Conservation (phyloP, 2,797 vertebrate genomes). For the Limosa lapponica region DNA sequence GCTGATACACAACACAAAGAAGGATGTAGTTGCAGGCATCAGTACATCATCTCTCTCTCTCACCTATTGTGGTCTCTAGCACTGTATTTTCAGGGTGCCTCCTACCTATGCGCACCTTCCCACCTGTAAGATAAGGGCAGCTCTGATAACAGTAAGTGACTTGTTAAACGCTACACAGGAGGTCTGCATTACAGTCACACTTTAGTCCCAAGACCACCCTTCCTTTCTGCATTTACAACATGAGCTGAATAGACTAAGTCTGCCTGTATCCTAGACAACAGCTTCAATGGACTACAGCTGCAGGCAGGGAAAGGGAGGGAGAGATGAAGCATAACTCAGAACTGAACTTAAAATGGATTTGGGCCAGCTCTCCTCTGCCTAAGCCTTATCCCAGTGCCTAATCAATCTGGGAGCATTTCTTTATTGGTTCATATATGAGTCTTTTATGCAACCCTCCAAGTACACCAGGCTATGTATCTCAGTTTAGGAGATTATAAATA, state of each 20-base stretch:
- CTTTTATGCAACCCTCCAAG: neutral
- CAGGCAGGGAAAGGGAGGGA: neutral
- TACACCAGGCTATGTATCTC: neutral
- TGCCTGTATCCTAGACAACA: slow-evolving; percentile 52
- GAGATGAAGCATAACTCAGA: neutral
- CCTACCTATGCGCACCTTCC: neutral
- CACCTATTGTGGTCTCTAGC: neutral
- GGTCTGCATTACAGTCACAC: neutral
- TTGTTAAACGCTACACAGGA: neutral
- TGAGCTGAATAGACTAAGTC: neutral
- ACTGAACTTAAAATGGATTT: slow-evolving; percentile 15
- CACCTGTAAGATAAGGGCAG: neutral
- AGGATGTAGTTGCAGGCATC: neutral
- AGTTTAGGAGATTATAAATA: slow-evolving; percentile 29
- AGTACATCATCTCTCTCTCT: neutral
- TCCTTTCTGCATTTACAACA: neutral
- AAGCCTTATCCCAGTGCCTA: neutral
- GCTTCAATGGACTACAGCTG: neutral
- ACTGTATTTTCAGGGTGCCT: neutral
- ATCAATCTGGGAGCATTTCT: neutral
- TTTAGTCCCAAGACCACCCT: neutral
- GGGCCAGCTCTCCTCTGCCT: neutral
- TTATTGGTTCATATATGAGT: neutral
- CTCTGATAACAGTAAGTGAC: neutral
- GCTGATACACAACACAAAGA: neutral